Evolutionary conservation across 2,797 vertebrate species (phyloP), one percentile per base, ranked within the genome.

Genomic region (Chaetodon trifasciatus): DNA sequence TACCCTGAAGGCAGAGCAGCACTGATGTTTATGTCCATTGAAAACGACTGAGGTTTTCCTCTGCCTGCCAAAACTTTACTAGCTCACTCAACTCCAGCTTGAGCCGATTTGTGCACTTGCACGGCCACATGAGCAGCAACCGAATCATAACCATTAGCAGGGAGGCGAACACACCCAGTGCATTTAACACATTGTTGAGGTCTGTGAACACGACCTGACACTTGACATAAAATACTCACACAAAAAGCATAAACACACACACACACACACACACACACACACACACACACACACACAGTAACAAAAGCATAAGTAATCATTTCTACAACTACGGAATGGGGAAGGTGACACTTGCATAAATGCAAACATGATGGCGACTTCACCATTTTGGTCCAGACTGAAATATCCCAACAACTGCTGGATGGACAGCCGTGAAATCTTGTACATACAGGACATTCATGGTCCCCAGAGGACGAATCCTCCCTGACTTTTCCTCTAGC

Each of bases 1-100:
- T 64, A 23, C 47, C 46, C 44, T 50, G 50, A 76, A 58, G 66
- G 68, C 70, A 62, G 70, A 81, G 74, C 63, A 53, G 44, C 49
- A 44, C 53, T 65, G 40, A 61, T 88, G 79, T 88, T 88, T 86
- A 79, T 81, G 81, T 88, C 81, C 81, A 73, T n/a, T 71, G 78
- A 79, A 82, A 85, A 77, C 10, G n/a, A 81, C 65, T 84, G 88
- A 81, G 88, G 89, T 85, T 91, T 88, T 68, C 32, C 44, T 53
- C 55, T 2, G 70, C 65, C 73, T 81, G 89, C 86, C 89, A 93
- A 81, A 72, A 76, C 73, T 81, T 81, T 68, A 39, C 69, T 17
- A 70, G 60, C 69, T 74, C 76, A n/a, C 79, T 86, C 69, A 58
- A 21, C 50, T 79, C 77, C 68, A 86, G 81, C 76, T 81, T 73